phyloP scores from a whole-genome alignment of 2,888 invertebrate genomes.

The Iselma pallidipennis region DNA sequence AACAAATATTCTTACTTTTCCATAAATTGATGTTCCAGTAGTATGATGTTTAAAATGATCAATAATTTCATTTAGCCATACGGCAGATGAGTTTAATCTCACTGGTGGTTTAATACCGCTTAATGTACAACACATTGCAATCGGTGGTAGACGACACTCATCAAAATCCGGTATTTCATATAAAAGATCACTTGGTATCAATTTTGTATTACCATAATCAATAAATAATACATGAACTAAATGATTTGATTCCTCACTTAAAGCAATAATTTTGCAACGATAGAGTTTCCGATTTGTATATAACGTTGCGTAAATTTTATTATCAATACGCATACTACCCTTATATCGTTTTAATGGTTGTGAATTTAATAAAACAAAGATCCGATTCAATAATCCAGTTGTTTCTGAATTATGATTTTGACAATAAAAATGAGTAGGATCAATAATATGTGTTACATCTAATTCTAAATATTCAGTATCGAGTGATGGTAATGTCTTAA shows the following conservation, averaged over 20 bases:
- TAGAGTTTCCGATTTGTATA: conserved; percentile 58
- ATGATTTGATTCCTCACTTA: neutral
- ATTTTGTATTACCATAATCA: conserved; percentile 72
- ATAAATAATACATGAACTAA: conserved; percentile 61
- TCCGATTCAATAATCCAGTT: conserved; percentile 38
- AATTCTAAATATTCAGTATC: conserved; percentile 38
- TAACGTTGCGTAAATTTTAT: conserved; percentile 63
- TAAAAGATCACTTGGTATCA: conserved; percentile 57
- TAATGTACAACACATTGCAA: conserved; percentile 74
- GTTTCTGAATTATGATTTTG: conserved; percentile 60
- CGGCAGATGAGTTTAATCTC: conserved; percentile 56
- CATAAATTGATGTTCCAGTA: conserved; percentile 49
- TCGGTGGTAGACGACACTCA: conserved; percentile 57
- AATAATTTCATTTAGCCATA: neutral
- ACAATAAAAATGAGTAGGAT: conserved; percentile 72
- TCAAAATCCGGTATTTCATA: conserved; percentile 49
- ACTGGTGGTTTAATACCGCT: conserved; percentile 71
- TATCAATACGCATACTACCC: conserved; percentile 8
- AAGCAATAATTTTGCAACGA: conserved; percentile 60
- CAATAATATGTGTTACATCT: conserved; percentile 51
- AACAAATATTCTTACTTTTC: conserved; percentile 54
- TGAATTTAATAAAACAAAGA: conserved; percentile 53
- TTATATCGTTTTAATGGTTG: conserved; percentile 43
- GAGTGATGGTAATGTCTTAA: conserved; percentile 37
- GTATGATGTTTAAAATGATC: conserved; percentile 54